These are phyloP conservation scores for Drosophila neocordata DNA, from an alignment of 1,140 invertebrate species.

Conservation along the genomic window DNA sequence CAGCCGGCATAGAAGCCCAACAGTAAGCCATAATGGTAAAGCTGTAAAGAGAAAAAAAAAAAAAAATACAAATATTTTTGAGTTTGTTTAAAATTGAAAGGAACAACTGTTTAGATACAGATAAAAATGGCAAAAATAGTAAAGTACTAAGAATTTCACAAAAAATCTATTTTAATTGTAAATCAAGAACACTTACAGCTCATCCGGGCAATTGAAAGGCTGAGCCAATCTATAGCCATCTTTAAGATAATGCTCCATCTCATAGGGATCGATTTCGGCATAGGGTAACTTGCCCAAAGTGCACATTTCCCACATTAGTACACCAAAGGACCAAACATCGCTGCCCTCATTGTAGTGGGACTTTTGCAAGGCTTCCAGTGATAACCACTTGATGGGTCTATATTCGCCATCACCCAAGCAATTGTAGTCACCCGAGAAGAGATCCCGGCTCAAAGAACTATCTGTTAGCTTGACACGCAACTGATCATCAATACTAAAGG, in stretches of 20 bases:
- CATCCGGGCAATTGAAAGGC: constrained; percentile 97
- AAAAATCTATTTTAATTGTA: no score
- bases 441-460: constrained; percentile 94
- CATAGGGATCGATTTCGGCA: constrained; percentile 87
- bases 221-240: constrained; percentile 96
- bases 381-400: constrained; percentile 97
- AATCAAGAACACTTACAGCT: constrained; percentile 89
- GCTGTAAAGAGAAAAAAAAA: constrained; percentile 83
- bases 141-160: no score
- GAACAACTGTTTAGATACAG: no score
- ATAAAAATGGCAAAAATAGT: no score
- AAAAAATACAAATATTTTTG: background rate
- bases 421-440: constrained; percentile 97
- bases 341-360: constrained; percentile 92
- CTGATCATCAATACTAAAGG: constrained; percentile 89
- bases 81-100: background rate
- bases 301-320: constrained; percentile 96
- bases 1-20: constrained; percentile 94
- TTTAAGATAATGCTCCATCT: constrained; percentile 94
- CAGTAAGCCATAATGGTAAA: constrained; percentile 97
- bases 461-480: constrained; percentile 95
- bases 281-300: constrained; percentile 97
- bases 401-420: constrained; percentile 97
- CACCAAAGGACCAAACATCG: constrained; percentile 98
- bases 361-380: constrained; percentile 92